Conservation (phyloP, 2,888 invertebrate genomes). For the Caenorhabditis sp. region DNA sequence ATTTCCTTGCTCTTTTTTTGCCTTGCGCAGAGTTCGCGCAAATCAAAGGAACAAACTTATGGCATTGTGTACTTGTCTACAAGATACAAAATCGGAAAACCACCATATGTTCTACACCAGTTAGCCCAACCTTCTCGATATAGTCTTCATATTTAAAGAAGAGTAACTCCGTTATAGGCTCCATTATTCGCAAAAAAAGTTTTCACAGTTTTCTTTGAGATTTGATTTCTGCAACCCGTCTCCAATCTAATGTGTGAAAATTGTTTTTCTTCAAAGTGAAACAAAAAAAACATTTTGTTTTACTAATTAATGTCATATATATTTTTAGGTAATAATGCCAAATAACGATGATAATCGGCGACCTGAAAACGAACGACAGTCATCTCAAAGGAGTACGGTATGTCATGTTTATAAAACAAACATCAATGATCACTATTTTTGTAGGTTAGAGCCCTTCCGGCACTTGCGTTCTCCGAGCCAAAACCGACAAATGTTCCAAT, state of each 20-base stretch:
- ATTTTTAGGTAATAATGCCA: neutral
- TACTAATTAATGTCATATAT: too few species aligned
- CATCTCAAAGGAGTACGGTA: conserved; percentile 40
- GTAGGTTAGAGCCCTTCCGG: conserved; percentile 33
- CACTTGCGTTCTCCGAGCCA: conserved; percentile 27
- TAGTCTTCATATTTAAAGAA: neutral
- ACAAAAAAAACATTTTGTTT: too few species aligned
- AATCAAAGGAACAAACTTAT: neutral
- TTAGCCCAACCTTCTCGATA: neutral
- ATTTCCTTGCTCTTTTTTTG: neutral
- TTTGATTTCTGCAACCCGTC: neutral
- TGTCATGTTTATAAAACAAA: neutral
- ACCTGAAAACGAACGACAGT: conserved; percentile 24
- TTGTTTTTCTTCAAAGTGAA: too few species aligned
- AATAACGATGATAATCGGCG: neutral
- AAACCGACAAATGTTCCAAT: conserved; percentile 8
- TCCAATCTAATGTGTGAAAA: neutral
- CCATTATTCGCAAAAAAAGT: neutral
- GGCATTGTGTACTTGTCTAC: conserved; percentile 22
- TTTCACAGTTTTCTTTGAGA: neutral
- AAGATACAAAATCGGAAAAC: conserved; percentile 27
- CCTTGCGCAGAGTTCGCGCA: neutral
- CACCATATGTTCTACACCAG: neutral
- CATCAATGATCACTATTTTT: neutral
- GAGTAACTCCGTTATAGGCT: neutral